phyloP scores from a whole-genome alignment of 2,888 invertebrate species.

The Oxystoma pomonae region DNA sequence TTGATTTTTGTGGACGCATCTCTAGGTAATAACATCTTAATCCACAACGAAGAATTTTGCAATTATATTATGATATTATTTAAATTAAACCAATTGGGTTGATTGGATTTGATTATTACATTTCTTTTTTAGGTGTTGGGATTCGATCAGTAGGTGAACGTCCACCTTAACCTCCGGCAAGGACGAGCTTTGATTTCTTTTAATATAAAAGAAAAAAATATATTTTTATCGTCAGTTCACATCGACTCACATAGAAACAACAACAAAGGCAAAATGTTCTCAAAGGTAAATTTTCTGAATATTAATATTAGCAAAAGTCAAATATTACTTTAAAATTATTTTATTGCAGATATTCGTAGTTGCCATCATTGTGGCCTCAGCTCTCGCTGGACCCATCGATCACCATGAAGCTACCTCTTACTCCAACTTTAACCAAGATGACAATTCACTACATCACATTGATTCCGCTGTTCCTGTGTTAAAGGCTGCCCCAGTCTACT shows the following conservation, averaged over 20 bases:
- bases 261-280: background rate
- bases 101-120: too few species aligned
- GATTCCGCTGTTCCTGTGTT: constrained; percentile 11
- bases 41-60: too few species aligned
- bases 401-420: constrained; percentile 30
- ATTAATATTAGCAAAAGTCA: too few species aligned
- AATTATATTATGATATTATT: too few species aligned
- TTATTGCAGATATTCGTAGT: constrained; percentile 37
- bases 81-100: too few species aligned
- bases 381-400: constrained; percentile 33
- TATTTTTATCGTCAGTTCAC: background rate
- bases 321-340: too few species aligned
- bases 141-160: background rate
- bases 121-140: background rate
- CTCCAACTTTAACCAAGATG: constrained; percentile 26
- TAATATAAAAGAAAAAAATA: background rate
- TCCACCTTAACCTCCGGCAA: background rate
- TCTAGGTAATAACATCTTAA: too few species aligned
- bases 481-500: constrained; percentile 11
- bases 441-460: constrained; percentile 21
- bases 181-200: background rate
- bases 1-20: too few species aligned
- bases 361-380: constrained; percentile 42
- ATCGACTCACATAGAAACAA: background rate
- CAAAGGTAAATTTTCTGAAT: constrained; percentile 1